Percentiles rank a stretch among this genome's conserved stretches.
phyloP scores from a whole-genome alignment of 1,140 invertebrate species.

The Drosophila subpulchrella region DNA sequence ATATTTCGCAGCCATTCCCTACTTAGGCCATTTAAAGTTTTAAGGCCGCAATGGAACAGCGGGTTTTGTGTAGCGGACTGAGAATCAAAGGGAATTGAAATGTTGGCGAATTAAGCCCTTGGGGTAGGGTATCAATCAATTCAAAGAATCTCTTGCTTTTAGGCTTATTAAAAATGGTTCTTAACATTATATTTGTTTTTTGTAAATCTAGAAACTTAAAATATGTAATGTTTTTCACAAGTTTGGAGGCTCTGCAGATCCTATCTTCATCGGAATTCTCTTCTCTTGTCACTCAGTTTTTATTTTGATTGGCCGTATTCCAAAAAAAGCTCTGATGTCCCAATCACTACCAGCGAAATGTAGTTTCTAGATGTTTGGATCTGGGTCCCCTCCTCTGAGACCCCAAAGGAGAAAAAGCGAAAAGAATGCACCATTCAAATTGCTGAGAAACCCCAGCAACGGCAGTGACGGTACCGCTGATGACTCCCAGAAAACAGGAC shows the following conservation, averaged over 20 bases:
- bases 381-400: background rate
- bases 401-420: conserved; percentile 5
- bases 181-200: background rate
- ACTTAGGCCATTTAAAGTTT: conserved; percentile 70
- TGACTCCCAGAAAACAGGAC: conserved; percentile 36
- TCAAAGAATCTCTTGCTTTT: background rate
- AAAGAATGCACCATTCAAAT: conserved; percentile 44
- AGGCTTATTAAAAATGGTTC: background rate
- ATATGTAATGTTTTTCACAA: background rate
- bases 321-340: background rate
- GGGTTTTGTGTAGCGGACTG: background rate
- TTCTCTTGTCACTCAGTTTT: background rate
- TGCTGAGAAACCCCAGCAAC: conserved; percentile 51
- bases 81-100: conserved; percentile 4
- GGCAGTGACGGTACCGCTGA: conserved; percentile 8
- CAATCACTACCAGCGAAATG: conserved; percentile 10
- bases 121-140: background rate
- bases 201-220: too few species aligned
- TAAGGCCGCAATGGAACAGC: conserved; percentile 9
- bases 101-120: background rate
- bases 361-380: conserved; percentile 21
- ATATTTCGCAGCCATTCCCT: conserved; percentile 64
- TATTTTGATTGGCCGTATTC: background rate
- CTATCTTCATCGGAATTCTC: background rate
- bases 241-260: too few species aligned